Percentiles rank a stretch among this genome's conserved stretches.
Conservation (phyloP, 2,797 vertebrate genomes). For the Galaxias olidus region DNA sequence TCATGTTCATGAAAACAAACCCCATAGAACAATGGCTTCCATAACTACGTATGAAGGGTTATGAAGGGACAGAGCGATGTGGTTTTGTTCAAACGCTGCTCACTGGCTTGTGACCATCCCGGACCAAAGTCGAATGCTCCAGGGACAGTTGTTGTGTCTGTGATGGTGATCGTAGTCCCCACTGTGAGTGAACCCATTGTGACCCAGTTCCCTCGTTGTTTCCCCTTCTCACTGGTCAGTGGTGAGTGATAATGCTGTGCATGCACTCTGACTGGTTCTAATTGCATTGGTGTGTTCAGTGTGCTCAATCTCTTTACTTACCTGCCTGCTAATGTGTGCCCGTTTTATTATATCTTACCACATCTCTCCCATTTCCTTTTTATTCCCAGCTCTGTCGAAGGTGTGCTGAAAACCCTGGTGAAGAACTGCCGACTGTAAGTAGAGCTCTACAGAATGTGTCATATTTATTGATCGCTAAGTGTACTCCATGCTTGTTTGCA, state of each 20-base stretch:
- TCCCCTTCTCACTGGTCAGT: neutral
- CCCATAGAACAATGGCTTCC: too few relatives aligned
- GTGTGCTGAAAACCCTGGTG: constrained; percentile 92
- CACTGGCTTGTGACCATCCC: constrained; percentile 2
- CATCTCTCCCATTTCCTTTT: constrained; percentile 24
- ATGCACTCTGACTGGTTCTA: constrained; percentile 66
- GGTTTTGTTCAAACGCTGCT: constrained; percentile 2
- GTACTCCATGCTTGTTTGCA: too few relatives aligned
- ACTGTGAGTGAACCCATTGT: neutral
- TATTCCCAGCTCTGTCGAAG: constrained; percentile 88
- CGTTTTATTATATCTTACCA: constrained; percentile 17
- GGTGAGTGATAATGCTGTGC: constrained; percentile 57
- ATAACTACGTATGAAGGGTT: neutral
- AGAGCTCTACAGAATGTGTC: constrained; percentile 14
- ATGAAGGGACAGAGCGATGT: constrained; percentile 14
- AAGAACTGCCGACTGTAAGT: constrained; percentile 98
- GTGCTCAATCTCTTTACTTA: constrained; percentile 54
- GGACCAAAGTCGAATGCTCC: constrained; percentile 4
- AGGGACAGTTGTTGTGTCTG: neutral
- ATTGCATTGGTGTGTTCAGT: constrained; percentile 61
- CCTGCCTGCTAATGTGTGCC: constrained; percentile 25
- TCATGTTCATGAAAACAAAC: neutral
- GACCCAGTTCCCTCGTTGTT: neutral
- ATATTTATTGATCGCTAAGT: too few relatives aligned
- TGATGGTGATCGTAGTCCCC: neutral